A percentile compares a stretch with the other conserved stretches of the same genome.
Evolutionary conservation across 2,888 invertebrate genomes (phyloP).

Genomic region (Atrina japonica): DNA sequence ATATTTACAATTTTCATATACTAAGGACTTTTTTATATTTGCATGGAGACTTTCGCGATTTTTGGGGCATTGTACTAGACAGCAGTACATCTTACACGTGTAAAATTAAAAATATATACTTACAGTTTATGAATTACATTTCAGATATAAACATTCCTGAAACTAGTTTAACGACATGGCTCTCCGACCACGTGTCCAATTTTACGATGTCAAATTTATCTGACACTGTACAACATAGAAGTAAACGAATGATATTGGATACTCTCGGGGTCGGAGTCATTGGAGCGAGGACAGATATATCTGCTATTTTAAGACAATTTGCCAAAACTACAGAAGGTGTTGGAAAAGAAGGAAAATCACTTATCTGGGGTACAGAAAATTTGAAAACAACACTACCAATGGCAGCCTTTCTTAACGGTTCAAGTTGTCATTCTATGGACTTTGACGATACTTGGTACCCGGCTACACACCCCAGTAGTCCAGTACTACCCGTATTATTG

Average conservation of each 20-base stretch:
- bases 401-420: constrained; percentile 65
- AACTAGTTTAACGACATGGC: constrained; percentile 48
- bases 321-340: constrained; percentile 23
- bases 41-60: too few species aligned
- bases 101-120: too few species aligned
- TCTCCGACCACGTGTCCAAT: constrained; percentile 55
- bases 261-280: constrained; percentile 60
- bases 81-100: too few species aligned
- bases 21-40: too few species aligned
- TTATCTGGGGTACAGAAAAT: constrained; percentile 49
- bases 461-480: constrained; percentile 69
- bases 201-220: constrained; percentile 53
- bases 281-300: constrained; percentile 59
- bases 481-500: constrained; percentile 63
- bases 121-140: too few species aligned
- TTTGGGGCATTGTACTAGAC: too few species aligned
- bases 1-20: too few species aligned
- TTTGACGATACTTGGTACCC: constrained; percentile 73
- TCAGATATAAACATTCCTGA: not conserved
- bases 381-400: constrained; percentile 39
- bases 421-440: constrained; percentile 69
- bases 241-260: constrained; percentile 67
- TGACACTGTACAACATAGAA: constrained; percentile 52
- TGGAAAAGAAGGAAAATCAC: not conserved
- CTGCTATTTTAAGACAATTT: constrained; percentile 50